These are phyloP conservation scores for Onychomys leucogaster DNA, from an alignment of 2,797 vertebrate genomes.

Conservation along the genomic window DNA sequence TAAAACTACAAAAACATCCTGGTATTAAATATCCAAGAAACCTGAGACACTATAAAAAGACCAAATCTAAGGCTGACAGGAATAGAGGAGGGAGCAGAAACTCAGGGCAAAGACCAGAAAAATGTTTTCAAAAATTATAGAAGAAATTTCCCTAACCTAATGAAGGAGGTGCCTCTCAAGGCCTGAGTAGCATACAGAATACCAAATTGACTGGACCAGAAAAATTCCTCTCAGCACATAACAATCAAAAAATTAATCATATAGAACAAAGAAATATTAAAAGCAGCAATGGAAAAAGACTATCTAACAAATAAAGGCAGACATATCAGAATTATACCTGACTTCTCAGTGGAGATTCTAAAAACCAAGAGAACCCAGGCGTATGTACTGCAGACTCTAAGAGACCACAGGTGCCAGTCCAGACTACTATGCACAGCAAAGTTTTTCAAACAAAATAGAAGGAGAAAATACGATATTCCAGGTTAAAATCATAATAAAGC, in stretches of 20 bases:
- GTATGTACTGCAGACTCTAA: neutral
- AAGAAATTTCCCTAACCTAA: neutral
- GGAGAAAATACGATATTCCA: neutral
- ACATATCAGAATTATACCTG: neutral
- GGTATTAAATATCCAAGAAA: neutral
- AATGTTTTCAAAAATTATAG: neutral
- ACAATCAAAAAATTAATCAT: neutral
- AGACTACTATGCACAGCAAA: neutral
- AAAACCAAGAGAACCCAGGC: neutral
- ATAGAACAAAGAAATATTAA: neutral
- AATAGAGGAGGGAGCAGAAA: neutral
- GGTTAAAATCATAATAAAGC: neutral
- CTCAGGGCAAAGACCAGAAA: neutral
- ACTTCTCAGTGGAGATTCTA: neutral
- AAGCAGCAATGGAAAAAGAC: neutral
- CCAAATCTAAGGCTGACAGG: neutral
- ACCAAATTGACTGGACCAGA: neutral
- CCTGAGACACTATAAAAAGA: neutral
- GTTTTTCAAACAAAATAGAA: neutral
- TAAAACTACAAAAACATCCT: neutral
- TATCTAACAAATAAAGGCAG: neutral
- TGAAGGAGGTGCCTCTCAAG: neutral
- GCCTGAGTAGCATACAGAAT: neutral
- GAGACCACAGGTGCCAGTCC: neutral
- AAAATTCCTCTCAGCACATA: neutral